Percentiles rank a stretch among this genome's conserved stretches.
Conservation (phyloP, 1,140 invertebrate species). For the Drosophila chauvacae region DNA sequence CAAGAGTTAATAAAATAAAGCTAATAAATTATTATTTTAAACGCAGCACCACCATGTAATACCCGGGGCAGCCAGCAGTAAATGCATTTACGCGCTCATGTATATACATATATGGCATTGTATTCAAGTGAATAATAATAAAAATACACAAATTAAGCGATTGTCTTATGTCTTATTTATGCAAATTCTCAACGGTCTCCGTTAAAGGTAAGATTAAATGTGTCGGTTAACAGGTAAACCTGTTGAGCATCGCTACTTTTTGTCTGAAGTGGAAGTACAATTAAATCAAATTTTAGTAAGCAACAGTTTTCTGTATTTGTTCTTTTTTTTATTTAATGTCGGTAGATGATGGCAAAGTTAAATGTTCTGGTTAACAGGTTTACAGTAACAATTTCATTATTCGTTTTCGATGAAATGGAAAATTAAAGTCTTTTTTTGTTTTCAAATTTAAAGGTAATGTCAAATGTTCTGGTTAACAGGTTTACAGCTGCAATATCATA, state of each 20-base stretch:
- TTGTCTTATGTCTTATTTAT: background rate
- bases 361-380: no score
- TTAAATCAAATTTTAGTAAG: no score
- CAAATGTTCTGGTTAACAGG: background rate
- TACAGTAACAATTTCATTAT: no score
- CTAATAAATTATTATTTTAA: conserved; percentile 71
- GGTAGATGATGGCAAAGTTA: no score
- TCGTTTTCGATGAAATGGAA: no score
- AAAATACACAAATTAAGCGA: conserved; percentile 5
- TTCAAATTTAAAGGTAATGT: no score
- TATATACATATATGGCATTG: conserved; percentile 46
- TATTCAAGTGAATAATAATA: conserved; percentile 47
- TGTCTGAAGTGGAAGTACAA: no score
- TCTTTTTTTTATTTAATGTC: no score
- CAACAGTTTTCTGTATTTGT: no score
- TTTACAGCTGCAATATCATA: background rate
- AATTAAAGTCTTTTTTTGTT: no score
- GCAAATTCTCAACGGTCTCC: background rate
- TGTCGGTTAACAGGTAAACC: background rate
- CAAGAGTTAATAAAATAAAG: conserved; percentile 42
- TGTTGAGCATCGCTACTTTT: no score
- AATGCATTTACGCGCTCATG: conserved; percentile 36
- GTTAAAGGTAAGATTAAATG: background rate
- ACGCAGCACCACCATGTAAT: conserved; percentile 21
- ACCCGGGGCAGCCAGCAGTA: conserved; percentile 13